phyloP scores from a whole-genome alignment of 1,140 invertebrate species.

The Lanistes nyassanus region DNA sequence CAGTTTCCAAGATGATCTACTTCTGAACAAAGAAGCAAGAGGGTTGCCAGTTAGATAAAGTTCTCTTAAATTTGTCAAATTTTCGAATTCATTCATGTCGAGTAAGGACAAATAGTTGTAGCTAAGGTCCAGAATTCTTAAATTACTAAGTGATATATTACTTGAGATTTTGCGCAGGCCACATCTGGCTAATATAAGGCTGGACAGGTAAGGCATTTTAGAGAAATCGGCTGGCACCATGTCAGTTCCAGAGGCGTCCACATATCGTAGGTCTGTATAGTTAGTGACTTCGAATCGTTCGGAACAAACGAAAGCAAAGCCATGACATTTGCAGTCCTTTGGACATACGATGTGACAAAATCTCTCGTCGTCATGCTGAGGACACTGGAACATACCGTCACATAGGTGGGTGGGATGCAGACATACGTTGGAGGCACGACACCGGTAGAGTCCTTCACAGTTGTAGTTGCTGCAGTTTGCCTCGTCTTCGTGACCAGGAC shows the following conservation, averaged over 20 bases:
- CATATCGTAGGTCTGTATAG: not conserved
- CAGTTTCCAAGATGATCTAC: too few relatives aligned
- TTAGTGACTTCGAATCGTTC: not conserved
- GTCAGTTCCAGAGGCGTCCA: not conserved
- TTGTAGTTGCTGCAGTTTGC: not conserved
- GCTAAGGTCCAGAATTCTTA: not conserved
- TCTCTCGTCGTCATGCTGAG: constrained; percentile 17
- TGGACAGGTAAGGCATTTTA: not conserved
- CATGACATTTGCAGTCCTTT: constrained; percentile 1
- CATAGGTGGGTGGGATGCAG: constrained; percentile 14
- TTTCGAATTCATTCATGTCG: not conserved
- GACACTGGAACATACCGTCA: constrained; percentile 21
- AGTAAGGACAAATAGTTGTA: not conserved
- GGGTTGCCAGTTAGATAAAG: not conserved
- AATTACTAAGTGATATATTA: too few relatives aligned
- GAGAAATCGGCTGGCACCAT: not conserved
- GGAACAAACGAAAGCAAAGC: constrained; percentile 9
- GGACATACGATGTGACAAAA: constrained; percentile 14
- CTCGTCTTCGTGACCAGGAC: constrained; percentile 18
- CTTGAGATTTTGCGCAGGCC: not conserved
- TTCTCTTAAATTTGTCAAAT: not conserved
- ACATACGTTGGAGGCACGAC: constrained; percentile 5
- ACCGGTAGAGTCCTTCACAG: constrained; percentile 8
- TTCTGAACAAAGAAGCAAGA: not conserved
- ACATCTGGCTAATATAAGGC: constrained; percentile 3